Percentiles rank a stretch among this genome's conserved stretches.
Evolutionary conservation across 2,888 invertebrate genomes (phyloP).

Genomic region (Synanthedon tipuliformis): DNA sequence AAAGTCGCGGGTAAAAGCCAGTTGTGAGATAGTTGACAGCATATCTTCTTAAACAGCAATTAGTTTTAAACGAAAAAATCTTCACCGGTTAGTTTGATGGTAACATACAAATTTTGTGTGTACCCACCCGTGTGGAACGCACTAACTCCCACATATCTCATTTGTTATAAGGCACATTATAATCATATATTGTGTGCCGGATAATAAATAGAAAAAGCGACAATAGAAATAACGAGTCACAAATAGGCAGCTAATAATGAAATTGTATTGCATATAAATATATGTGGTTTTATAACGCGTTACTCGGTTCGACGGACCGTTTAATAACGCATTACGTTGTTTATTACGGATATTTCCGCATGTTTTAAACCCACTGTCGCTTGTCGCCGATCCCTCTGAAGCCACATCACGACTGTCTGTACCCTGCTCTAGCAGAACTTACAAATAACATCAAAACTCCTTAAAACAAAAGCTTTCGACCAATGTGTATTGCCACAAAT

Average conservation of each 20-base stretch:
- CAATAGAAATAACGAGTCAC: conserved; percentile 64
- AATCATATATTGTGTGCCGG: conserved; percentile 63
- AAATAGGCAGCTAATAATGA: conserved; percentile 66
- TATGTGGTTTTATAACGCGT: conserved; percentile 39
- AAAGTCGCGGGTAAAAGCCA: too few relatives aligned
- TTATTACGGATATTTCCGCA: conserved; percentile 50
- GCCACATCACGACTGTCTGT: too few relatives aligned
- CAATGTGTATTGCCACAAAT: too few relatives aligned
- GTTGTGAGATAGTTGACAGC: too few relatives aligned
- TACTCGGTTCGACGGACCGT: conserved; percentile 56
- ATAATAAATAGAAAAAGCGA: conserved; percentile 68
- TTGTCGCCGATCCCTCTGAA: neutral
- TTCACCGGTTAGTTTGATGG: neutral
- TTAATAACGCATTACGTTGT: conserved; percentile 48
- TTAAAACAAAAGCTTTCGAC: too few relatives aligned
- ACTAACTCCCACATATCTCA: conserved; percentile 51
- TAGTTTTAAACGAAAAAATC: too few relatives aligned
- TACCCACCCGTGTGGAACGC: conserved; percentile 45
- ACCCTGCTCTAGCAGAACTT: too few relatives aligned
- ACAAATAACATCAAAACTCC: too few relatives aligned
- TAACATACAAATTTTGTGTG: conserved; percentile 10
- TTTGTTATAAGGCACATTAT: conserved; percentile 61
- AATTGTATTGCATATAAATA: conserved; percentile 64
- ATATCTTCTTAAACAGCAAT: too few relatives aligned
- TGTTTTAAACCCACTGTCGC: conserved; percentile 5